Evolutionary conservation across 2,888 invertebrate genomes (phyloP).

Genomic region (Xestia ashworthii): DNA sequence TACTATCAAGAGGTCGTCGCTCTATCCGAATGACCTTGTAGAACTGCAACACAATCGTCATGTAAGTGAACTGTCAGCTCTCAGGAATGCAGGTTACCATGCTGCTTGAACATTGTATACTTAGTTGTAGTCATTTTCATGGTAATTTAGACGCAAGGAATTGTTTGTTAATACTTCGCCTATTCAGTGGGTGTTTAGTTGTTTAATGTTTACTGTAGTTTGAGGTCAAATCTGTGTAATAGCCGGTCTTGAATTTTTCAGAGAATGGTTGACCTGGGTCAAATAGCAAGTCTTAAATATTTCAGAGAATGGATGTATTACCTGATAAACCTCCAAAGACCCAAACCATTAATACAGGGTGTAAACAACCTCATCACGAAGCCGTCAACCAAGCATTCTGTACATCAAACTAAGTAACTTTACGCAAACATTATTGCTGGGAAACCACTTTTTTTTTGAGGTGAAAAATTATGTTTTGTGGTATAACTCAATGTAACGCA

Average conservation of each 20-base stretch:
- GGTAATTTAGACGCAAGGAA: slow-evolving; percentile 39
- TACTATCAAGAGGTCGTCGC: background rate
- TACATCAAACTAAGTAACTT: too few species aligned
- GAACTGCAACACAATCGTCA: slow-evolving; percentile 49
- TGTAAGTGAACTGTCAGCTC: slow-evolving; percentile 33
- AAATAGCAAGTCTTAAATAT: too few species aligned
- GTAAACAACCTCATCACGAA: too few species aligned
- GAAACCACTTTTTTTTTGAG: too few species aligned
- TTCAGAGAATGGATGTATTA: too few species aligned
- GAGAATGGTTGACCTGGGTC: background rate
- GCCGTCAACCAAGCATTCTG: too few species aligned
- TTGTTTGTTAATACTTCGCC: slow-evolving; percentile 42
- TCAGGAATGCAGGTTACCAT: slow-evolving; percentile 55
- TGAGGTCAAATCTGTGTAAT: slow-evolving; percentile 26
- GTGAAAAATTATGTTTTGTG: too few species aligned
- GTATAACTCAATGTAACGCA: too few species aligned
- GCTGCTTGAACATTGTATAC: slow-evolving; percentile 25
- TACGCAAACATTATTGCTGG: too few species aligned
- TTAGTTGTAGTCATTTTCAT: slow-evolving; percentile 41
- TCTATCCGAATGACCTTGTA: slow-evolving; percentile 51
- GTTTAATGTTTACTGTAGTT: background rate
- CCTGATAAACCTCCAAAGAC: background rate
- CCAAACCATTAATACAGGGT: background rate
- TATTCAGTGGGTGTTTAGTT: slow-evolving; percentile 22
- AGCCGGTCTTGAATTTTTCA: background rate